Conservation (phyloP, 2,888 invertebrate genomes). For the Epirrhoe tristata region DNA sequence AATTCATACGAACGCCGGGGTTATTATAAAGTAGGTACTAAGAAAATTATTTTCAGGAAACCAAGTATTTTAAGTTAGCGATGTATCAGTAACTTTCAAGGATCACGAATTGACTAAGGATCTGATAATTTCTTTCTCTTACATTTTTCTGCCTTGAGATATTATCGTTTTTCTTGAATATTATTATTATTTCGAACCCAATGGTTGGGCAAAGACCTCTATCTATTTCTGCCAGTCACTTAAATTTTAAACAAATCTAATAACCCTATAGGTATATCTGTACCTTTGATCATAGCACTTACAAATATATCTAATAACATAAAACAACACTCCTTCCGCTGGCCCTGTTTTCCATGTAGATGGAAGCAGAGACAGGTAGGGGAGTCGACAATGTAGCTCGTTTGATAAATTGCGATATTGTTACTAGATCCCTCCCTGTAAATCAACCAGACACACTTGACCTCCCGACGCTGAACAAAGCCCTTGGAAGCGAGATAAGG, state of each 20-base stretch:
- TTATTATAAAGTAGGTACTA: too few species aligned
- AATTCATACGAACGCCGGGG: too few species aligned
- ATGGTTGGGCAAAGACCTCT: too few species aligned
- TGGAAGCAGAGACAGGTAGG: slow-evolving; percentile 52
- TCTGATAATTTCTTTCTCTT: too few species aligned
- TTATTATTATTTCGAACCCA: too few species aligned
- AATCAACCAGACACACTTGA: slow-evolving; percentile 49
- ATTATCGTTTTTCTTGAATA: too few species aligned
- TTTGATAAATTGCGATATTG: slow-evolving; percentile 84
- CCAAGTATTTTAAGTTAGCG: too few species aligned
- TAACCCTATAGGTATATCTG: neutral
- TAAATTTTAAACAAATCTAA: neutral
- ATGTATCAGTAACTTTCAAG: too few species aligned
- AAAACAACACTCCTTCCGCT: slow-evolving; percentile 33
- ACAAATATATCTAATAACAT: slow-evolving; percentile 19
- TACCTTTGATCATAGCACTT: neutral
- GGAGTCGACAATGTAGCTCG: slow-evolving; percentile 79
- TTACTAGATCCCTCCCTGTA: slow-evolving; percentile 66
- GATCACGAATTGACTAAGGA: too few species aligned
- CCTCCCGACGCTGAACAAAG: slow-evolving; percentile 33
- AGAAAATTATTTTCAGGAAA: too few species aligned
- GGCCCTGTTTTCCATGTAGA: slow-evolving; percentile 57
- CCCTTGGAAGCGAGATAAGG: slow-evolving; percentile 13
- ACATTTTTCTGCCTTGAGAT: too few species aligned
- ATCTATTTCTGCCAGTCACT: too few species aligned